Evolutionary conservation across 2,888 invertebrate species (phyloP).

Genomic region (Enoplolaimus lenunculus): DNA sequence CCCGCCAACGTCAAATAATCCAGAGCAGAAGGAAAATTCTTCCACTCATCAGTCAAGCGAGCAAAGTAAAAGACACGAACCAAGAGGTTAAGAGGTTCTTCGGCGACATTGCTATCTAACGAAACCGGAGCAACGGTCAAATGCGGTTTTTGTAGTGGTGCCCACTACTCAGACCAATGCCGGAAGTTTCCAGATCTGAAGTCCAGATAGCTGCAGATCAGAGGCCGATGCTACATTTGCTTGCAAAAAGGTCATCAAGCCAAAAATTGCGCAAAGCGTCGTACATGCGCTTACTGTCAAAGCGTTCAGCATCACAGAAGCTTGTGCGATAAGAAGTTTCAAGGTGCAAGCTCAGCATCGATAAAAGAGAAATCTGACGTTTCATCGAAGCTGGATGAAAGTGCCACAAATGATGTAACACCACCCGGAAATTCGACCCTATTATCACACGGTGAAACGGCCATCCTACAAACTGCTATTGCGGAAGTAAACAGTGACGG

Average conservation of each 20-base stretch:
- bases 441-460: not conserved
- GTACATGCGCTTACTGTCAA: not conserved
- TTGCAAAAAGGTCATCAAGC: not conserved
- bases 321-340: not conserved
- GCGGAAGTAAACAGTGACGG: not conserved
- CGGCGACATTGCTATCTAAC: not conserved
- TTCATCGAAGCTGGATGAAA: no score
- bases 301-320: not conserved
- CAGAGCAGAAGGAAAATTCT: not conserved
- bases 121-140: not conserved
- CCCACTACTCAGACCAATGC: not conserved
- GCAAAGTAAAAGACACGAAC: not conserved
- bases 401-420: not conserved
- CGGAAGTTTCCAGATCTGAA: not conserved
- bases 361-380: not conserved
- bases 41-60: not conserved
- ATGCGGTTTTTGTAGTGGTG: not conserved
- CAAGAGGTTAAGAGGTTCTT: no score
- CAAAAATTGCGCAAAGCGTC: not conserved
- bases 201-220: not conserved
- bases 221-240: not conserved
- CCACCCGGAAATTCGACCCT: not conserved
- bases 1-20: not conserved
- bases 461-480: not conserved
- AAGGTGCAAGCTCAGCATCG: not conserved